Evolutionary conservation across 1,140 invertebrate genomes (phyloP).

Genomic region (Atta colombica): DNA sequence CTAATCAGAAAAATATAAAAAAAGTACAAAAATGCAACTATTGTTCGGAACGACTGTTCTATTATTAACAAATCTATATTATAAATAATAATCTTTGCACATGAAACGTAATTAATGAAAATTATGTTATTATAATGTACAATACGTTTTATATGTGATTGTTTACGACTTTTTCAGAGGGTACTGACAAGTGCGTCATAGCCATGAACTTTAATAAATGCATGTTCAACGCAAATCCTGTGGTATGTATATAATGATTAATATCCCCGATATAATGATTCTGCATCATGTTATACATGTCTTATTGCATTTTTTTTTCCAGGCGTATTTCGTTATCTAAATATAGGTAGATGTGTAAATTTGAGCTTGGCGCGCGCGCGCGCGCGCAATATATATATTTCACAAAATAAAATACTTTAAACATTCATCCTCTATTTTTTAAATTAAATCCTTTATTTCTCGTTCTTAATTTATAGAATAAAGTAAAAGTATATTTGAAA

Average conservation of each 20-base stretch:
- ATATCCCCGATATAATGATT: neutral
- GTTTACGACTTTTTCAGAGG: slow-evolving; percentile 55
- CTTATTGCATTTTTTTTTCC: slow-evolving; percentile 22
- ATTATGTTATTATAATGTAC: no score
- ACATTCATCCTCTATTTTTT: neutral
- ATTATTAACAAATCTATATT: neutral
- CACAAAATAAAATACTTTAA: slow-evolving; percentile 17
- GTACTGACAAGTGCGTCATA: slow-evolving; percentile 61
- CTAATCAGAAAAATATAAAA: neutral
- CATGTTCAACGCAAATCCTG: slow-evolving; percentile 62
- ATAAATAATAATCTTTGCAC: neutral
- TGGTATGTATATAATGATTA: slow-evolving; percentile 63
- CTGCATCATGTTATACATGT: neutral
- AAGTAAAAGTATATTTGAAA: neutral
- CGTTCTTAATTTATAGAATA: slow-evolving; percentile 11
- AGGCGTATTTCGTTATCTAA: slow-evolving; percentile 68
- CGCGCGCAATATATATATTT: neutral
- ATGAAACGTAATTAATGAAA: neutral
- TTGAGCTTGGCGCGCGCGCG: neutral
- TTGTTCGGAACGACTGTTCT: neutral
- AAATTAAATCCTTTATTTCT: neutral
- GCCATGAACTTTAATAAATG: slow-evolving; percentile 70
- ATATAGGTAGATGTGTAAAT: neutral
- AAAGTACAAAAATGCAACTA: neutral
- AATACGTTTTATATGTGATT: neutral